phyloP scores from a whole-genome alignment of 2,797 vertebrate genomes.

The Lycodopsis pacificus region DNA sequence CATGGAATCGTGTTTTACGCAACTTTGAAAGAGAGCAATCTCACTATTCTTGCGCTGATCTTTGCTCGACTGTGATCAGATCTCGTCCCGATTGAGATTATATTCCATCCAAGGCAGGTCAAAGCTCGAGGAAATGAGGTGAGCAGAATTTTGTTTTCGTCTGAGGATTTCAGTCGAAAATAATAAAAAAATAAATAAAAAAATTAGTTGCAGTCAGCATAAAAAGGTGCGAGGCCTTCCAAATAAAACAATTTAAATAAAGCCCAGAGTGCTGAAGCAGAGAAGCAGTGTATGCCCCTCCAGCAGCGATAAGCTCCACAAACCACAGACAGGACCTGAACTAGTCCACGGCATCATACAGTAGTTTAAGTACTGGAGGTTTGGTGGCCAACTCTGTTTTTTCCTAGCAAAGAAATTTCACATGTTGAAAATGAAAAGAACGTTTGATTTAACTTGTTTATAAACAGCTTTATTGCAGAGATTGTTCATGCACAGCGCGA shows the following conservation, averaged over 20 bases:
- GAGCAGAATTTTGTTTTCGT: slow-evolving; percentile 51
- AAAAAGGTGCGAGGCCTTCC: slow-evolving; percentile 57
- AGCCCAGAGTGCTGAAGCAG: slow-evolving; percentile 77
- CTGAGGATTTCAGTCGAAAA: slow-evolving; percentile 45
- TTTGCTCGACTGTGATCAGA: slow-evolving; percentile 32
- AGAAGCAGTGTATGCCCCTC: slow-evolving; percentile 67
- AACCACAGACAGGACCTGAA: slow-evolving; percentile 59
- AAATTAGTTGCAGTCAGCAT: slow-evolving; percentile 56
- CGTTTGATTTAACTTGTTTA: background rate
- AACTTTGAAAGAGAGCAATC: slow-evolving; percentile 6
- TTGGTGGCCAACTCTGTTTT: slow-evolving; percentile 30
- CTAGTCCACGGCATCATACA: slow-evolving; percentile 54
- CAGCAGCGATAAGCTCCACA: slow-evolving; percentile 70
- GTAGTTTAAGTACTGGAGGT: slow-evolving; percentile 19
- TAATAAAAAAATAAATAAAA: slow-evolving; percentile 52
- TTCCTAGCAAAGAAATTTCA: slow-evolving; percentile 22
- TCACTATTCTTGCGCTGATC: background rate
- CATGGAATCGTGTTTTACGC: slow-evolving; percentile 71
- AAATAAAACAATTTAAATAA: slow-evolving; percentile 49
- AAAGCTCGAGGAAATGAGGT: slow-evolving; percentile 57
- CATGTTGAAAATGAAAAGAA: background rate
- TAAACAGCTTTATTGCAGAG: slow-evolving; percentile 13
- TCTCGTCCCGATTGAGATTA: slow-evolving; percentile 30
- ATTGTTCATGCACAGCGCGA: slow-evolving; percentile 24
- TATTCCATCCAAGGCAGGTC: slow-evolving; percentile 82